Evolutionary conservation across 2,888 invertebrate genomes (phyloP).

Genomic region (Galerucella pusilla): DNA sequence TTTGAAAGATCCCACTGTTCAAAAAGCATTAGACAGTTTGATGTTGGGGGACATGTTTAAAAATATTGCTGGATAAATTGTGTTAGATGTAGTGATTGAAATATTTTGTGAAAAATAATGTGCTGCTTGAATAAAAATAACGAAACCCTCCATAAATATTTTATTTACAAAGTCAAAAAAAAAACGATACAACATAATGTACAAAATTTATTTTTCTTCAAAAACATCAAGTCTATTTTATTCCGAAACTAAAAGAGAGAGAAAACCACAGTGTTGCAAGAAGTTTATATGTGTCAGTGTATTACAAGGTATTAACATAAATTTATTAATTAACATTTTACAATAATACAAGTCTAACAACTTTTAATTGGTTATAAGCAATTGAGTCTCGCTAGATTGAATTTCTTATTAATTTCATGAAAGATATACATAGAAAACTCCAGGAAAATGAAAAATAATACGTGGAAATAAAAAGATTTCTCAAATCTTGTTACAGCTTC

Average conservation of each 20-base stretch:
- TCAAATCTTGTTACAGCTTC: too few relatives aligned
- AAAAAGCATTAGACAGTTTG: slow-evolving; percentile 81
- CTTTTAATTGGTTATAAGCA: not conserved
- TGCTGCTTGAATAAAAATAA: not conserved
- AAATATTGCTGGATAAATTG: slow-evolving; percentile 59
- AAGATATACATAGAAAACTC: too few relatives aligned
- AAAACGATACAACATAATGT: slow-evolving; percentile 32
- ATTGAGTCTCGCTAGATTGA: too few relatives aligned
- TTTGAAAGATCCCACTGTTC: slow-evolving; percentile 81
- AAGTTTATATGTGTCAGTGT: not conserved
- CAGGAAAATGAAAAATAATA: too few relatives aligned
- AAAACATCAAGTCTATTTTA: slow-evolving; percentile 25
- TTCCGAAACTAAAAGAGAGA: slow-evolving; percentile 7
- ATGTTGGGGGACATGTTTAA: slow-evolving; percentile 71
- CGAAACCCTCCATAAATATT: slow-evolving; percentile 44
- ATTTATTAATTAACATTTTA: not conserved
- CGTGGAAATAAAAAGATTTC: too few relatives aligned
- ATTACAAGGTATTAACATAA: not conserved
- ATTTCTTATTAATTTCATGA: too few relatives aligned
- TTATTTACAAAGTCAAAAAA: slow-evolving; percentile 49
- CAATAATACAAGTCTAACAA: not conserved
- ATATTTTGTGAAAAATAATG: too few relatives aligned
- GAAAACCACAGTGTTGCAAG: not conserved
- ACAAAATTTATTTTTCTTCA: slow-evolving; percentile 19
- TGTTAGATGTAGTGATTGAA: not conserved